Evolutionary conservation across 2,888 invertebrate genomes (phyloP).

Genomic region (Hirtodrosophila duncani): DNA sequence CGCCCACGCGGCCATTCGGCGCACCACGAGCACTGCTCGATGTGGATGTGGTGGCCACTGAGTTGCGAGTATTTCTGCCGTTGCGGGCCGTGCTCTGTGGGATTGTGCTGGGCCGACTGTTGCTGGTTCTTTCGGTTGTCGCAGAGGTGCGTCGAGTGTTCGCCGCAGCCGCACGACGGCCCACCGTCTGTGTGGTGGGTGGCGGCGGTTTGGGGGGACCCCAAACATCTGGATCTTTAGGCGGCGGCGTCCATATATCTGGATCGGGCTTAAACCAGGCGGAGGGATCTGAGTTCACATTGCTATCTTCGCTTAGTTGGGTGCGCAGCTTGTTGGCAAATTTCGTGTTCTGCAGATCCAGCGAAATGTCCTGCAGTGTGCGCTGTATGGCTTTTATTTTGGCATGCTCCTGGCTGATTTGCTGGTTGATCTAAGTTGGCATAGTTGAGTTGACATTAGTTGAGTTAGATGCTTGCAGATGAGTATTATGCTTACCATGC

Average conservation of each 20-base stretch:
- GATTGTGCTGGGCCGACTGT: conserved; percentile 64
- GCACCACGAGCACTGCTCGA: conserved; percentile 38
- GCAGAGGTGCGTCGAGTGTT: conserved; percentile 54
- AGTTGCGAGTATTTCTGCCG: conserved; percentile 48
- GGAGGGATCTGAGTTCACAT: conserved; percentile 75
- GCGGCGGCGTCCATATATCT: conserved; percentile 86
- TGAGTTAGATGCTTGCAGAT: too few species aligned
- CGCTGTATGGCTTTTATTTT: conserved; percentile 86
- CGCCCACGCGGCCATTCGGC: conserved; percentile 45
- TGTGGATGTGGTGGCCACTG: conserved; percentile 47
- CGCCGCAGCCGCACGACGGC: conserved; percentile 63
- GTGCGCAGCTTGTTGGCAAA: conserved; percentile 78
- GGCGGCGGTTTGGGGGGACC: conserved; percentile 87
- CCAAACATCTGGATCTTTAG: conserved; percentile 91
- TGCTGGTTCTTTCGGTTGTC: conserved; percentile 14
- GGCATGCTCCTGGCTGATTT: conserved; percentile 92
- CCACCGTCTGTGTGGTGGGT: conserved; percentile 62
- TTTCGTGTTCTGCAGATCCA: conserved; percentile 78
- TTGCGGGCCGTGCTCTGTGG: conserved; percentile 68
- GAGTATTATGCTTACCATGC: conserved; percentile 82
- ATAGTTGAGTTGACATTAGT: neutral
- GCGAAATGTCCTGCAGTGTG: conserved; percentile 77
- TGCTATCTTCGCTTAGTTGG: conserved; percentile 73
- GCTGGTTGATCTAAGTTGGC: conserved; percentile 86
- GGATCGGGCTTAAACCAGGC: conserved; percentile 85